Percentiles rank a stretch among this genome's conserved stretches.
phyloP scores from a whole-genome alignment of 2,113 vertebrate species.

The Plecturocebus donacophilus region DNA sequence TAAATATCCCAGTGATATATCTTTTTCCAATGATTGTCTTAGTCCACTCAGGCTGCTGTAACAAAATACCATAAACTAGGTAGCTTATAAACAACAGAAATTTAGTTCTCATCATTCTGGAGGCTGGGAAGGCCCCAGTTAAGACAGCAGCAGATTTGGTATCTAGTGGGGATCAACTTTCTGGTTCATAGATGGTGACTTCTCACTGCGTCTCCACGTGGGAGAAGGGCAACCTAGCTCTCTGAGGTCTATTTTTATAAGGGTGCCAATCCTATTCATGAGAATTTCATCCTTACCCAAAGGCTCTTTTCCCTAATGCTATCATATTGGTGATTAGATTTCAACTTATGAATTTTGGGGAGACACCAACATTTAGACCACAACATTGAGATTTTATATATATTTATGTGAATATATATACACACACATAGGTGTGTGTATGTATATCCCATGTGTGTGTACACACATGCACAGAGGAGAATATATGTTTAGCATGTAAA shows the following conservation, averaged over 20 bases:
- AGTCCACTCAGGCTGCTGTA: background rate
- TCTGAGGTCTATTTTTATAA: background rate
- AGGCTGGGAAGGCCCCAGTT: background rate
- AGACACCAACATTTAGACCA: background rate
- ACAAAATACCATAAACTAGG: background rate
- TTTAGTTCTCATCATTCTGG: background rate
- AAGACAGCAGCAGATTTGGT: background rate
- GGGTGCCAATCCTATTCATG: background rate
- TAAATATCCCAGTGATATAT: background rate
- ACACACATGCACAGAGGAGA: background rate
- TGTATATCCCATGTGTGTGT: background rate
- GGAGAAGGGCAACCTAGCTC: background rate
- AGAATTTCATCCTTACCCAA: background rate
- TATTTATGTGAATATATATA: background rate
- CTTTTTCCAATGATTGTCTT: background rate
- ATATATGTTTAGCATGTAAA: background rate
- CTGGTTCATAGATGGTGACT: background rate
- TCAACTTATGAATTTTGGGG: background rate
- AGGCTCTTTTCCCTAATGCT: background rate
- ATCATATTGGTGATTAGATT: background rate
- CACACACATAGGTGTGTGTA: too few relatives aligned
- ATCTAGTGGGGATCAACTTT: background rate
- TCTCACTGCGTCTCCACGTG: background rate
- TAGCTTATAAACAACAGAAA: background rate
- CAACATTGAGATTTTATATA: background rate